Evolutionary conservation across 1,140 invertebrate species (phyloP).

Genomic region (Anoplophora glabripennis): DNA sequence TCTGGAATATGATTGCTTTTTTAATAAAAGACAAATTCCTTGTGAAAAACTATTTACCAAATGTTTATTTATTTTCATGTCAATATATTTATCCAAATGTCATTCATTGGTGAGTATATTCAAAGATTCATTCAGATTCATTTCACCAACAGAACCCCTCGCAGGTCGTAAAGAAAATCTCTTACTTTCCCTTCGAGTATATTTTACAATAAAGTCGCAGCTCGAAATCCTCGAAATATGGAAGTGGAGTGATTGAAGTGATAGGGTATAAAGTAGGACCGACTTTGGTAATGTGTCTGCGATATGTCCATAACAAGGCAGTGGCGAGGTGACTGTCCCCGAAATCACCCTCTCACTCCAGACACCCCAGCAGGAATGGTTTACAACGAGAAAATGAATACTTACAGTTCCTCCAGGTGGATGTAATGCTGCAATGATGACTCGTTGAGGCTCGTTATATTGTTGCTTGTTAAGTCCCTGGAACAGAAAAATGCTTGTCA

Average conservation of each 20-base stretch:
- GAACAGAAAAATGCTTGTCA: conserved; percentile 28
- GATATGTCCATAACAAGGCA: conserved; percentile 21
- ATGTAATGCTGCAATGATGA: conserved; percentile 37
- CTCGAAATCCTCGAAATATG: background rate
- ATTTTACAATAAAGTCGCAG: background rate
- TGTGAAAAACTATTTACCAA: too few species aligned
- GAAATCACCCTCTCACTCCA: background rate
- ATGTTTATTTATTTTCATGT: too few species aligned
- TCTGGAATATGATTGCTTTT: too few species aligned
- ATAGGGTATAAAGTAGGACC: conserved; percentile 25
- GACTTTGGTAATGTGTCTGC: conserved; percentile 33
- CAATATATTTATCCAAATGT: too few species aligned
- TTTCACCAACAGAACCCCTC: too few species aligned
- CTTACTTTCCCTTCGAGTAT: too few species aligned
- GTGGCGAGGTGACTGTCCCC: conserved; percentile 24
- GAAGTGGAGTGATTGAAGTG: conserved; percentile 24
- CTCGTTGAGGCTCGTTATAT: conserved; percentile 40
- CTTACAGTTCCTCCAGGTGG: conserved; percentile 54
- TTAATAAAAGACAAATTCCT: too few species aligned
- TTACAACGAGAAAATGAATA: conserved; percentile 10
- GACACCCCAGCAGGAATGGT: background rate
- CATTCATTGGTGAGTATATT: too few species aligned
- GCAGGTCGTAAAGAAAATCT: too few species aligned
- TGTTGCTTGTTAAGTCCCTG: conserved; percentile 45
- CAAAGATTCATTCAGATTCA: too few species aligned